Evolutionary conservation across 2,797 vertebrate species (phyloP).

Genomic region (Bovichtus diacanthus): DNA sequence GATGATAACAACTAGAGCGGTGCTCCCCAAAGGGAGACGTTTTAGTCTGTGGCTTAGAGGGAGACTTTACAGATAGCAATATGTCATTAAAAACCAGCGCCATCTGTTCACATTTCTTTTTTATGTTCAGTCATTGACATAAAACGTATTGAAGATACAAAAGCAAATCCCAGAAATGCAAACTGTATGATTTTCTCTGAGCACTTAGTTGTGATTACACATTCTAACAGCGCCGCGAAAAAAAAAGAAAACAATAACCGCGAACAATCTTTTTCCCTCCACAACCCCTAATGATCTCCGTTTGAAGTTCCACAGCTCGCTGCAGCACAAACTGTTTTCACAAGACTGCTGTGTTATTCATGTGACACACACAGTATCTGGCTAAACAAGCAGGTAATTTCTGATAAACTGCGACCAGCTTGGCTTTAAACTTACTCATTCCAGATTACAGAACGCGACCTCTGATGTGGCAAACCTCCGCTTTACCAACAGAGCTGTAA

Average conservation of each 20-base stretch:
- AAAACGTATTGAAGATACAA: slow-evolving; percentile 56
- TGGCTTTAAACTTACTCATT: slow-evolving; percentile 54
- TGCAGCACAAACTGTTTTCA: slow-evolving; percentile 53
- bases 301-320: slow-evolving; percentile 56
- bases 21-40: slow-evolving; percentile 65
- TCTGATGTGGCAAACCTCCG: slow-evolving; percentile 63
- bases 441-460: slow-evolving; percentile 59
- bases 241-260: slow-evolving; percentile 38
- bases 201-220: slow-evolving; percentile 74
- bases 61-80: slow-evolving; percentile 79
- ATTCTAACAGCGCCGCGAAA: slow-evolving; percentile 53
- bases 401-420: slow-evolving; percentile 61
- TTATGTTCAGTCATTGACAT: slow-evolving; percentile 66
- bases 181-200: slow-evolving; percentile 60
- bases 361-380: slow-evolving; percentile 39
- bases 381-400: slow-evolving; percentile 74
- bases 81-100: slow-evolving; percentile 81
- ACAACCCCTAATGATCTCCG: slow-evolving; percentile 53
- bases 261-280: slow-evolving; percentile 65
- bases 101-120: slow-evolving; percentile 78
- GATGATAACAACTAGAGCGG: slow-evolving; percentile 77
- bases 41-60: slow-evolving; percentile 75
- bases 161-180: slow-evolving; percentile 69
- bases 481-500: slow-evolving; percentile 58
- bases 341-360: slow-evolving; percentile 46